Evolutionary conservation across 1,140 invertebrate genomes (phyloP), one percentile per base, ranked within the genome.

Genomic region (Caenorhabditis latens): DNA sequence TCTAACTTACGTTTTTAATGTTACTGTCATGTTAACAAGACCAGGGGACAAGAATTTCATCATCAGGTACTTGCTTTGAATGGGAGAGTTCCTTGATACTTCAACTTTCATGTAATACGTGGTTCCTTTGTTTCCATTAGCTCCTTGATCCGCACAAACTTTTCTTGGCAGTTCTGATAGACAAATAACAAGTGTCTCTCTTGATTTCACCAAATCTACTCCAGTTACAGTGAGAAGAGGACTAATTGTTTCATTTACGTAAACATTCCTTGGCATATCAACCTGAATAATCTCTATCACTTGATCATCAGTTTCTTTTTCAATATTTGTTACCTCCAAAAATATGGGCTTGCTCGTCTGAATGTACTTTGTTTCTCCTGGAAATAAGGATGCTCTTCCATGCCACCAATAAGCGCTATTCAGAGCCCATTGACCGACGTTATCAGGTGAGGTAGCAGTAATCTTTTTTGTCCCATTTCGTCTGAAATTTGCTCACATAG

Each of bases 231-330:
- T 88, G 48, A 89, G 71, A 0, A 85, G 40, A 2, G 82, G 88
- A 13, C 84, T 79, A 21, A 89, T 84, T 0, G 88, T 88, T 48
- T 89, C 88, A 65, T 89, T 89, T 1, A 89, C 82, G 43, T 89
- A 89, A 19, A 88, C 83, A 57, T 88, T 75, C 42, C 42, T 55
- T 4, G 88, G 88, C 58, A 89, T 50, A 50, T 88, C 82, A 24
- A 88, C 88, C 83, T 65, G 13, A 11, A 53, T 32, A 53, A 11
- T 53, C 50, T 2, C 13, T 53, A 53, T 32, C 32, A 32, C 2
- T 32, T 2, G 2, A 32, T 1, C 32, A 32, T 0, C 32, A 32
- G 32, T 32, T 32, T 32, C 0, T 1, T 1, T 1, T 32, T 1
- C 0, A 32, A 32, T 32, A 32, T 32, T 32, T 1, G 32, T 32